phyloP scores from a whole-genome alignment of 1,140 invertebrate genomes.

The Micrasema longulum region DNA sequence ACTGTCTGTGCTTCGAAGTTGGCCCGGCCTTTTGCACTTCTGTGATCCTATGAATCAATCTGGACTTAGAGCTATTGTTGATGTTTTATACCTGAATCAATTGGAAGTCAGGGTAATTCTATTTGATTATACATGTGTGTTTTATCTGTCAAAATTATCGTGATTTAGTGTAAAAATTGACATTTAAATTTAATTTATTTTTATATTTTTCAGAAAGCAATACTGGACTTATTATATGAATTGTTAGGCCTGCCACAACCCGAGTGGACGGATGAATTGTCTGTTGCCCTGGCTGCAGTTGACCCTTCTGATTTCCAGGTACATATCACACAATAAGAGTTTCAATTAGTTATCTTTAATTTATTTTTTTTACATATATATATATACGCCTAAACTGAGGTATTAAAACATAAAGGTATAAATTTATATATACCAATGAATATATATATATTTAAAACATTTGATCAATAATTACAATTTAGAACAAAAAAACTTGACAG shows the following conservation, averaged over 20 bases:
- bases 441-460: no score
- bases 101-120: constrained; percentile 83
- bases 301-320: constrained; percentile 82
- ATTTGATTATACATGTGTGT: no score
- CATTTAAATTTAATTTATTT: neutral
- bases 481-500: no score
- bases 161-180: no score
- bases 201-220: constrained; percentile 78
- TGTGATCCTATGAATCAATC: constrained; percentile 79
- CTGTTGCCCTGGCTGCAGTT: constrained; percentile 85
- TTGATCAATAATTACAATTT: no score
- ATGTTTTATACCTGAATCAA: constrained; percentile 89
- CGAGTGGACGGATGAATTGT: constrained; percentile 92
- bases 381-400: no score
- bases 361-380: no score
- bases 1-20: constrained; percentile 87
- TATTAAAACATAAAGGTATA: no score
- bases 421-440: no score
- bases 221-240: constrained; percentile 92
- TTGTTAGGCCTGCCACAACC: constrained; percentile 86
- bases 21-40: constrained; percentile 89
- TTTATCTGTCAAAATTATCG: no score
- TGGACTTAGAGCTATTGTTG: constrained; percentile 85
- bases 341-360: no score
- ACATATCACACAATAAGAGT: no score